phyloP scores from a whole-genome alignment of 2,113 vertebrate species.

The Chinchilla lanigera region DNA sequence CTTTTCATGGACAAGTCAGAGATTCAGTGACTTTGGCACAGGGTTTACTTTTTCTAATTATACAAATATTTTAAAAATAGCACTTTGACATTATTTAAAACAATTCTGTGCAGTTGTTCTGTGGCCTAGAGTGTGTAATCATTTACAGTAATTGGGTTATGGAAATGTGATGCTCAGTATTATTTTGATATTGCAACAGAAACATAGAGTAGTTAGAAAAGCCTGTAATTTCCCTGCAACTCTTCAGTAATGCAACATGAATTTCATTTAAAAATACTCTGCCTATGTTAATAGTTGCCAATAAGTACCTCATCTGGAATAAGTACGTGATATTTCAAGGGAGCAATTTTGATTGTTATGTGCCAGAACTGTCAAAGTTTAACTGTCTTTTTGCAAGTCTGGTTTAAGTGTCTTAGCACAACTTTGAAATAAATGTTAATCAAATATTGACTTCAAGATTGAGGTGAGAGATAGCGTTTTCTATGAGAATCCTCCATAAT shows the following conservation, averaged over 20 bases:
- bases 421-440: not conserved
- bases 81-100: not conserved
- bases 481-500: not conserved
- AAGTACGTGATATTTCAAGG: not conserved
- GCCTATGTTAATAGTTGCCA: not conserved
- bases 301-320: not conserved
- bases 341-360: not conserved
- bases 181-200: conserved; percentile 29
- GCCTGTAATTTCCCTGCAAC: not conserved
- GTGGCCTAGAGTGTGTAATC: not conserved
- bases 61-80: conserved; percentile 5
- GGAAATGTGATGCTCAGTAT: not conserved
- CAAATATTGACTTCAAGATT: not conserved
- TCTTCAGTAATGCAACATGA: not conserved
- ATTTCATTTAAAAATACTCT: not conserved
- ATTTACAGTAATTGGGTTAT: not conserved
- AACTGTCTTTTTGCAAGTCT: not conserved
- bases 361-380: not conserved
- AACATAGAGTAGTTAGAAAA: not conserved
- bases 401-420: not conserved
- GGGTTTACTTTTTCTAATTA: conserved; percentile 29
- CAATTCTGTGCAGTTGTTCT: not conserved
- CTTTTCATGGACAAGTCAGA: not conserved
- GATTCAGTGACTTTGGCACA: conserved; percentile 19
- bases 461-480: not conserved